Evolutionary conservation across 2,797 vertebrate genomes (phyloP).

Genomic region (Alfaro cultratus): DNA sequence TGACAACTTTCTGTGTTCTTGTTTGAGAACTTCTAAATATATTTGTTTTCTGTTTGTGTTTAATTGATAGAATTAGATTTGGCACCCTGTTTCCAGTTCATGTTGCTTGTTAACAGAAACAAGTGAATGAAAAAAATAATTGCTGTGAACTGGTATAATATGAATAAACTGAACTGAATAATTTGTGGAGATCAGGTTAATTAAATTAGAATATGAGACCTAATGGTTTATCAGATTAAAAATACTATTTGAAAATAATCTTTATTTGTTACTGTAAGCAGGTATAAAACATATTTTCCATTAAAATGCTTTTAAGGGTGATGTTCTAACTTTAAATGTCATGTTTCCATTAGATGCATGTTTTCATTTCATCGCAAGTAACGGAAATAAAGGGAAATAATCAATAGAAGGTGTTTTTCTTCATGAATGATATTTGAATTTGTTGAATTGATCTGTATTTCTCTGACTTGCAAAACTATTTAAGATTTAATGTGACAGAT

Average conservation of each 20-base stretch:
- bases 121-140: not conserved
- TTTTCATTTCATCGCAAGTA: not conserved
- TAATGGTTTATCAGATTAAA: not conserved
- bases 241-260: not conserved
- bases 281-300: not conserved
- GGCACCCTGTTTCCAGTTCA: not conserved
- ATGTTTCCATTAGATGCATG: not conserved
- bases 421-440: not conserved
- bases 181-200: not conserved
- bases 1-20: slow-evolving; percentile 28
- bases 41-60: slow-evolving; percentile 28
- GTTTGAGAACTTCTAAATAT: slow-evolving; percentile 49
- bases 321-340: not conserved
- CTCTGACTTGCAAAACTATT: not conserved
- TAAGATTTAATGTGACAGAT: not conserved
- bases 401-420: not conserved
- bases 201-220: not conserved
- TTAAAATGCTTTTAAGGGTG: not conserved
- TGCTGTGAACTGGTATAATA: not conserved
- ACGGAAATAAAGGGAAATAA: not conserved
- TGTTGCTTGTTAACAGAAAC: not conserved
- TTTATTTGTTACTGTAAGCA: not conserved
- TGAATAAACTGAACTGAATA: not conserved
- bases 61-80: not conserved
- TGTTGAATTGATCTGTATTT: not conserved